Conservation (phyloP, 30 jellyfish, hydroid and myxozoan genomes). For the Mastigias papua region DNA sequence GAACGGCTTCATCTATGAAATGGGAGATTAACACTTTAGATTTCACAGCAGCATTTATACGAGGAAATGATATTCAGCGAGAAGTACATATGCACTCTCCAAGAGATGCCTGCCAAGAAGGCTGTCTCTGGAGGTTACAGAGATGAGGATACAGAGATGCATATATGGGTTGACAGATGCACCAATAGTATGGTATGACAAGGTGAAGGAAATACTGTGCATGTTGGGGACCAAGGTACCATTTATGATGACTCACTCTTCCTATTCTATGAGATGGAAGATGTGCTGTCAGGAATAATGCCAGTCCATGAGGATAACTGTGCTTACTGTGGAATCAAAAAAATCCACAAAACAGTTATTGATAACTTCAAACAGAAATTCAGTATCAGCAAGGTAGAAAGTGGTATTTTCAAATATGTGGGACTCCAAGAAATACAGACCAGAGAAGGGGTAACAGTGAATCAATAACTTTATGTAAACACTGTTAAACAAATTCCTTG, state of each 20-base stretch:
- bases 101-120: background rate
- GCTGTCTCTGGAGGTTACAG: background rate
- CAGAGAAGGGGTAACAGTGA: background rate
- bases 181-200: conserved; percentile 6
- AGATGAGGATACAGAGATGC: too few relatives aligned
- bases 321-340: conserved; percentile 1
- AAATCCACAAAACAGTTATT: conserved; percentile 7
- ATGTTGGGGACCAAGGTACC: background rate
- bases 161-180: background rate
- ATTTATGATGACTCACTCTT: background rate
- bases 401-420: background rate
- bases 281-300: background rate
- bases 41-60: background rate
- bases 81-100: background rate
- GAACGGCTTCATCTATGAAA: background rate
- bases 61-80: background rate
- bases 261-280: background rate
- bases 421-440: background rate
- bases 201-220: background rate
- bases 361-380: background rate
- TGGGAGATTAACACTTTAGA: background rate
- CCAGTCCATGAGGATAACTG: background rate
- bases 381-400: background rate
- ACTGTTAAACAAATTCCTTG: background rate
- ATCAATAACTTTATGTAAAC: background rate